Percentiles rank a stretch among this genome's conserved stretches.
These are phyloP conservation scores for Ophioderma brevispina DNA, from an alignment of 35 echinoderm and acorn worm species.

Conservation along the genomic window DNA sequence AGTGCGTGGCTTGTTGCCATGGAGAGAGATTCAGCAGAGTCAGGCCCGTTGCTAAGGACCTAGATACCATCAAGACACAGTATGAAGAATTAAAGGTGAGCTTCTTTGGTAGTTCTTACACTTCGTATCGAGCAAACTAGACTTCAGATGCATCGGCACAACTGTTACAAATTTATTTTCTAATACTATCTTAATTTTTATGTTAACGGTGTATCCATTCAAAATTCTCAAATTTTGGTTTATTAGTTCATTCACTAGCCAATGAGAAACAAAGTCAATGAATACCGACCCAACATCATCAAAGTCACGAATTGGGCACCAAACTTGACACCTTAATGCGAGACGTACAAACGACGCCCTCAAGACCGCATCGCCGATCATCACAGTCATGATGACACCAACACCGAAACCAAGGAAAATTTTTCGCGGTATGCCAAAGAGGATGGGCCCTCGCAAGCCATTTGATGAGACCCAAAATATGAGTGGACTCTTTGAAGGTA, in stretches of 20 bases:
- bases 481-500: slow-evolving; percentile 96
- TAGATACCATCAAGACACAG: slow-evolving; percentile 82
- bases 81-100: slow-evolving; percentile 95
- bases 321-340: slow-evolving; percentile 75
- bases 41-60: slow-evolving; percentile 77
- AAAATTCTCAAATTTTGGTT: too few relatives aligned
- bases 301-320: slow-evolving; percentile 79
- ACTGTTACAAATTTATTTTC: too few relatives aligned
- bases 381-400: slow-evolving; percentile 63
- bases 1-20: slow-evolving; percentile 79
- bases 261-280: slow-evolving; percentile 79
- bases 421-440: slow-evolving; percentile 23
- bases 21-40: slow-evolving; percentile 69
- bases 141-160: too few relatives aligned
- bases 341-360: slow-evolving; percentile 44
- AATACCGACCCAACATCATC: slow-evolving; percentile 85
- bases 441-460: slow-evolving; percentile 35
- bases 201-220: too few relatives aligned
- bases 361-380: slow-evolving; percentile 66
- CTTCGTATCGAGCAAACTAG: too few relatives aligned
- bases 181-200: neutral
- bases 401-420: slow-evolving; percentile 57
- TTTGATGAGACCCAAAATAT: slow-evolving; percentile 83
- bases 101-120: too few relatives aligned
- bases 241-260: slow-evolving; percentile 50